Conservation (phyloP, 1,140 invertebrate species). For the Saccostrea cuccullata region DNA sequence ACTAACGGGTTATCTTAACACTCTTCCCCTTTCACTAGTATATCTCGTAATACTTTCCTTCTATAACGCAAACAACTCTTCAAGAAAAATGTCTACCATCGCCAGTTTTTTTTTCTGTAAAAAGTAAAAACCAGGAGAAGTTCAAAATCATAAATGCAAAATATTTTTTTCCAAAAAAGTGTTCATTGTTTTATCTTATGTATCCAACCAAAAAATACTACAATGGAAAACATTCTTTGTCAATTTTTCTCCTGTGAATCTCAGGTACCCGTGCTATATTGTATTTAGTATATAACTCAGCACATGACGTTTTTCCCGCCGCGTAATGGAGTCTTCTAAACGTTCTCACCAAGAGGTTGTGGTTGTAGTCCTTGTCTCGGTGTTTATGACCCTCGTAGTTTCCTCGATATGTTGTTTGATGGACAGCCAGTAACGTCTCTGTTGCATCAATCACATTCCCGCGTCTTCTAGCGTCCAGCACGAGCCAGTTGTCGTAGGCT, state of each 20-base stretch:
- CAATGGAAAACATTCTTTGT: slow-evolving; percentile 18
- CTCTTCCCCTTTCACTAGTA: too few relatives aligned
- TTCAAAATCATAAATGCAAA: background rate
- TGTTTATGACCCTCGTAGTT: slow-evolving; percentile 54
- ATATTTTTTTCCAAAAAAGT: background rate
- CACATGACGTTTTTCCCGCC: slow-evolving; percentile 48
- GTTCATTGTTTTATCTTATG: too few relatives aligned
- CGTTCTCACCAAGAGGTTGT: slow-evolving; percentile 37
- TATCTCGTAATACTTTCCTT: too few relatives aligned
- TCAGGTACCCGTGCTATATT: background rate
- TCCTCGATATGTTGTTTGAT: slow-evolving; percentile 58
- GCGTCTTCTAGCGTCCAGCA: slow-evolving; percentile 49
- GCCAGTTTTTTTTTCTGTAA: background rate
- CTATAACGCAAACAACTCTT: too few relatives aligned
- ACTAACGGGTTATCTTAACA: too few relatives aligned
- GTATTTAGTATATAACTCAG: slow-evolving; percentile 22
- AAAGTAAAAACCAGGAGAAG: background rate
- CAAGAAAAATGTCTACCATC: too few relatives aligned
- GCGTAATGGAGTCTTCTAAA: slow-evolving; percentile 43
- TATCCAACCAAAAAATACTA: background rate
- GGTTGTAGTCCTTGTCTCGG: slow-evolving; percentile 52
- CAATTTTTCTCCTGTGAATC: slow-evolving; percentile 22
- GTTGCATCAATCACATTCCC: slow-evolving; percentile 57
- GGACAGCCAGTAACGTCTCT: slow-evolving; percentile 59
- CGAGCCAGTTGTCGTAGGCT: slow-evolving; percentile 64